phyloP scores from a whole-genome alignment of 2,888 invertebrate genomes.

The Tridacna crocea region DNA sequence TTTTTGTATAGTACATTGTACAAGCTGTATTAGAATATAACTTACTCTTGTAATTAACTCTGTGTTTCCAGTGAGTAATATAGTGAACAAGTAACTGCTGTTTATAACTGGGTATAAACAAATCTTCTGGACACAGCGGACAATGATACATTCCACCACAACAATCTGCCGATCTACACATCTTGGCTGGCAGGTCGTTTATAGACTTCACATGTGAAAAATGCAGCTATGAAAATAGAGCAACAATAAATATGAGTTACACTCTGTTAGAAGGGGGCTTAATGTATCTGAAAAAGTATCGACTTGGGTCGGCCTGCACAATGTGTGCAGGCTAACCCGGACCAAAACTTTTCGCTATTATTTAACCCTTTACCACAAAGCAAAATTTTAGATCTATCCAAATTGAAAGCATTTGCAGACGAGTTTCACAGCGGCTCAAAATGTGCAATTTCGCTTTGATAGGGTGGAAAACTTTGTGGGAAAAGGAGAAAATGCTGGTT shows the following conservation, averaged over 20 bases:
- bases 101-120: slow-evolving; percentile 61
- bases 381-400: too few relatives aligned
- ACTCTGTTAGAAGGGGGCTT: too few relatives aligned
- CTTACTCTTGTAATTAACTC: slow-evolving; percentile 67
- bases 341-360: too few relatives aligned
- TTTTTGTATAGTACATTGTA: too few relatives aligned
- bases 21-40: too few relatives aligned
- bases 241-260: not conserved
- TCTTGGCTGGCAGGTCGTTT: slow-evolving; percentile 62
- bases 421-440: too few relatives aligned
- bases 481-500: not conserved
- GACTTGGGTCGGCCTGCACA: too few relatives aligned
- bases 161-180: slow-evolving; percentile 54
- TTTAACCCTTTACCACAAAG: too few relatives aligned
- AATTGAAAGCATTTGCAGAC: too few relatives aligned
- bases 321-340: too few relatives aligned
- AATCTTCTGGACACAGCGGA: slow-evolving; percentile 56
- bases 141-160: slow-evolving; percentile 70
- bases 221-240: slow-evolving; percentile 60
- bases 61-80: slow-evolving; percentile 68
- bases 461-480: slow-evolving; percentile 5
- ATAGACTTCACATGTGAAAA: slow-evolving; percentile 64
- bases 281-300: too few relatives aligned
- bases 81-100: slow-evolving; percentile 65
- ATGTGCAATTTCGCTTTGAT: not conserved